Conservation (phyloP, 2,113 vertebrate genomes). For the Collichthys lucidus region DNA sequence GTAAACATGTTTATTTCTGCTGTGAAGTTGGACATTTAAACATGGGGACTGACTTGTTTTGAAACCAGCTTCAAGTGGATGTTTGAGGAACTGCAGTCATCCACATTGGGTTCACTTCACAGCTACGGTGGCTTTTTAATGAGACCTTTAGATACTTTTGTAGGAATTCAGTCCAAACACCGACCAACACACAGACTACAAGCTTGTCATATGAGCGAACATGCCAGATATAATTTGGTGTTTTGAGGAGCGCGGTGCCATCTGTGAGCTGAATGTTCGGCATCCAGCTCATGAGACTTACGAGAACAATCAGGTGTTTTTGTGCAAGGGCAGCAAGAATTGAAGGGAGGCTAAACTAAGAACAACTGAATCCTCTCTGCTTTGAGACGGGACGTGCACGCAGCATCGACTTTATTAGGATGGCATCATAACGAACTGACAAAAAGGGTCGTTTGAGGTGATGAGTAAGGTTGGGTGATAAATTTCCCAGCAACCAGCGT, state of each 20-base stretch:
- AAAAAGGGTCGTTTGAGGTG: background rate
- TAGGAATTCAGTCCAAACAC: background rate
- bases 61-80: too few species aligned
- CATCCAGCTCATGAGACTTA: background rate
- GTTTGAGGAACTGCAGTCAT: too few species aligned
- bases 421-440: background rate
- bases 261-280: slow-evolving; percentile 11
- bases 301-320: slow-evolving; percentile 22
- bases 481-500: too few species aligned
- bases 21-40: too few species aligned
- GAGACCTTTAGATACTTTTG: background rate
- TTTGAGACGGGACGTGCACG: background rate
- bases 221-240: background rate
- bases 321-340: slow-evolving; percentile 9
- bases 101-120: too few species aligned
- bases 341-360: slow-evolving; percentile 3
- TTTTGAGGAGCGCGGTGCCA: background rate
- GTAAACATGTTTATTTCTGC: too few species aligned
- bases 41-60: too few species aligned
- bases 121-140: too few species aligned
- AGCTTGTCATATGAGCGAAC: background rate
- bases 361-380: background rate
- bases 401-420: background rate
- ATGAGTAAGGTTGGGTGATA: background rate
- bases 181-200: background rate